phyloP scores from a whole-genome alignment of 2,888 invertebrate species.

The Barypeithes pellucidus region DNA sequence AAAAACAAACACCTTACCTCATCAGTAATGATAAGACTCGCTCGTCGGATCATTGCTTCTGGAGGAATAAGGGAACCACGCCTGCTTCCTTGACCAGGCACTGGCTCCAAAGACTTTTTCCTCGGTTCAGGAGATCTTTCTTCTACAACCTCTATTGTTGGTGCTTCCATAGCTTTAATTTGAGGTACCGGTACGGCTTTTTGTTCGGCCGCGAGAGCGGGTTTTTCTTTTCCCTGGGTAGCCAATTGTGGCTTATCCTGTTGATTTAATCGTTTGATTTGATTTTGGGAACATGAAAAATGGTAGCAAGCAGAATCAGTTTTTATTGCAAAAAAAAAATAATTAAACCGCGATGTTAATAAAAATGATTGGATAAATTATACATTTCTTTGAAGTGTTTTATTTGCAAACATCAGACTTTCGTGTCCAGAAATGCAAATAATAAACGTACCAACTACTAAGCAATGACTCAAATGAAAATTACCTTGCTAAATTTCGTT shows the following conservation, averaged over 20 bases:
- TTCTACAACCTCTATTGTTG: constrained; percentile 90
- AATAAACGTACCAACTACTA: not conserved
- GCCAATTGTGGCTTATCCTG: constrained; percentile 65
- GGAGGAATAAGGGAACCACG: constrained; percentile 92
- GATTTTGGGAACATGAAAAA: not conserved
- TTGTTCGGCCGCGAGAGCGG: constrained; percentile 57
- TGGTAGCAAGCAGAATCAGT: constrained; percentile 3
- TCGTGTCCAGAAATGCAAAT: too few relatives aligned
- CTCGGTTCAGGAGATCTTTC: constrained; percentile 82
- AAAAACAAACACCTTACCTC: constrained; percentile 80
- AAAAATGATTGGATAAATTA: not conserved
- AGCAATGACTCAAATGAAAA: constrained; percentile 8
- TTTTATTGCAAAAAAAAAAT: not conserved
- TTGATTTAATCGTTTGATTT: constrained; percentile 19
- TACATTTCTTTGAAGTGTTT: not conserved
- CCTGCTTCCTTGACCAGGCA: constrained; percentile 75
- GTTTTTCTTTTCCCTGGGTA: constrained; percentile 58
- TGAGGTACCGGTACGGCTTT: constrained; percentile 73
- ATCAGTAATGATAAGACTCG: constrained; percentile 93
- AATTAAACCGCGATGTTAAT: not conserved
- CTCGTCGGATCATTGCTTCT: constrained; percentile 88
- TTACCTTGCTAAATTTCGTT: constrained; percentile 69
- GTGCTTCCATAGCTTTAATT: constrained; percentile 83
- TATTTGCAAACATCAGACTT: too few relatives aligned
- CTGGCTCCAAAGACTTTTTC: constrained; percentile 77